phyloP scores from a whole-genome alignment of 2,797 vertebrate genomes.

The Sardinella longiceps region DNA sequence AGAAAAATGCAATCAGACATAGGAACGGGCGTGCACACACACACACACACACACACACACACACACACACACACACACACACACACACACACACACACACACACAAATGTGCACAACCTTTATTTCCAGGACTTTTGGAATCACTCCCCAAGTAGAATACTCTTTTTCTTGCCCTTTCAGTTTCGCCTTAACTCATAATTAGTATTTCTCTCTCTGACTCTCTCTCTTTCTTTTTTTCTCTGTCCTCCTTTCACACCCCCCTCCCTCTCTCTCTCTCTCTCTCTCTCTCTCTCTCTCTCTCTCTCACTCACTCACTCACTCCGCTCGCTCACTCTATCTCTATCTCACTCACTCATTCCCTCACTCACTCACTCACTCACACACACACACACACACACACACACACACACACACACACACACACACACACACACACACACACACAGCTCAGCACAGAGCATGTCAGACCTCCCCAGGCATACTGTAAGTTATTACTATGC shows the following conservation, averaged over 20 bases:
- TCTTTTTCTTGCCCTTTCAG: too few relatives aligned
- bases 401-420: background rate
- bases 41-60: background rate
- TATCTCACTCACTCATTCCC: background rate
- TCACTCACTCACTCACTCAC: constrained; percentile 5
- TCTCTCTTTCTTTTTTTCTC: too few relatives aligned
- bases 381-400: background rate
- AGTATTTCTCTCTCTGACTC: too few relatives aligned
- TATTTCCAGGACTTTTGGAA: too few relatives aligned
- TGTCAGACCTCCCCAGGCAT: background rate
- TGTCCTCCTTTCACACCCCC: background rate
- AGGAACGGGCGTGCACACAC: too few relatives aligned
- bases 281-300: background rate
- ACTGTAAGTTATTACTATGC: constrained; percentile 47
- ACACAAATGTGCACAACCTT: too few relatives aligned
- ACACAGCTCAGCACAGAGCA: background rate
- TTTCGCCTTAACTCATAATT: background rate
- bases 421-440: background rate
- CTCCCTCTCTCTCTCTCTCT: too few relatives aligned
- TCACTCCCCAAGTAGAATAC: too few relatives aligned
- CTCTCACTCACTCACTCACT: background rate
- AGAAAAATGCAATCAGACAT: background rate
- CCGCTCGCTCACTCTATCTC: background rate
- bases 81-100: constrained; percentile 19
- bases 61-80: background rate